Conservation (phyloP, 2,888 invertebrate genomes). For the Brenthis daphne region DNA sequence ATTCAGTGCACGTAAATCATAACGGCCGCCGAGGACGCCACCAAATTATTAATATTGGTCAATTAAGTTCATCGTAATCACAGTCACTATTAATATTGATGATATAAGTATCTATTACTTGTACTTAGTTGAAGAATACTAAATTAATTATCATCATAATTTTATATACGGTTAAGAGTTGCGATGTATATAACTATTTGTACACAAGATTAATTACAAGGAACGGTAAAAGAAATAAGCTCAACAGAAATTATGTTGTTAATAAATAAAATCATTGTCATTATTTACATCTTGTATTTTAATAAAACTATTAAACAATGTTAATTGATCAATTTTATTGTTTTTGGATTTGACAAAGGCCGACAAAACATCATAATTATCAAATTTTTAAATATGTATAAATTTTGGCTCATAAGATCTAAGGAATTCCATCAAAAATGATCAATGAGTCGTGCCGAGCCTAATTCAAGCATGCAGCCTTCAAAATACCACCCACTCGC, state of each 20-base stretch:
- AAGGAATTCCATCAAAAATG: slow-evolving; percentile 34
- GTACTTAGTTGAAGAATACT: too few species aligned
- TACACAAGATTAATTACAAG: too few species aligned
- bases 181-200: too few species aligned
- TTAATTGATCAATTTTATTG: background rate
- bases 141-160: too few species aligned
- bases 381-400: background rate
- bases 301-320: background rate
- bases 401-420: slow-evolving; percentile 1
- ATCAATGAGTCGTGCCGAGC: slow-evolving; percentile 30
- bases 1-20: slow-evolving; percentile 19
- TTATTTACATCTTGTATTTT: too few species aligned
- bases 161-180: too few species aligned
- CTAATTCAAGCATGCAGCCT: slow-evolving; percentile 39
- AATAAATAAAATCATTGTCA: too few species aligned
- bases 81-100: background rate
- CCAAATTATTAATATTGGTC: slow-evolving; percentile 26
- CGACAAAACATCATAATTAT: background rate
- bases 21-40: slow-evolving; percentile 11
- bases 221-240: too few species aligned
- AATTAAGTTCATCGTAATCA: slow-evolving; percentile 11
- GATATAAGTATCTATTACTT: background rate
- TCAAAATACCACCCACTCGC: slow-evolving; percentile 47
- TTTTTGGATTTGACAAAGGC: slow-evolving; percentile 10
- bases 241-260: too few species aligned